A percentile compares a stretch with the other conserved stretches of the same genome.
Evolutionary conservation across 2,113 vertebrate species (phyloP).

Genomic region (Phyllostomus hastatus): DNA sequence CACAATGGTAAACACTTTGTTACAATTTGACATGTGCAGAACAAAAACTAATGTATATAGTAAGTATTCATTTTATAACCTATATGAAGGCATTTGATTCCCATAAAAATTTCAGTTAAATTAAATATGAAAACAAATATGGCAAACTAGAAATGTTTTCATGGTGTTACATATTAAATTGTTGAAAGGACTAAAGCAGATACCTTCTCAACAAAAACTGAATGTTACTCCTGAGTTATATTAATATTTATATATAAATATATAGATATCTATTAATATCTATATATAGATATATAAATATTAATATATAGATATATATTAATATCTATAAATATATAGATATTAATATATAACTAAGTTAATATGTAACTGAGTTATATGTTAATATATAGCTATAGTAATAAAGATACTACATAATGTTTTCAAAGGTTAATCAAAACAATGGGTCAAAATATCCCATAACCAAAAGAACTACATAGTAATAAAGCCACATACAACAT

Average conservation of each 20-base stretch:
- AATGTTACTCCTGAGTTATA: not conserved
- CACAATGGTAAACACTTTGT: not conserved
- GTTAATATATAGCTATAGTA: not conserved
- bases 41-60: not conserved
- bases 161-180: not conserved
- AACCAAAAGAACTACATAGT: not conserved
- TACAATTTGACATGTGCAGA: not conserved
- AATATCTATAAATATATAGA: no score
- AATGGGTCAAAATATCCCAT: not conserved
- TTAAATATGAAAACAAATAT: not conserved
- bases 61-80: not conserved
- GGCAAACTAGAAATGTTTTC: not conserved
- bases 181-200: not conserved
- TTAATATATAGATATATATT: no score
- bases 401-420: not conserved
- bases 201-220: not conserved
- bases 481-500: not conserved
- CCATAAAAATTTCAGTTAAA: not conserved
- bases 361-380: no score
- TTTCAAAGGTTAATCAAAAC: not conserved
- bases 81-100: not conserved
- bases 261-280: no score
- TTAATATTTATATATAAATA: not conserved
- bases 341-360: no score
- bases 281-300: no score